A percentile compares a stretch with the other conserved stretches of the same genome.
These are phyloP conservation scores for Drosophila austrosaltans DNA, from an alignment of 2,888 invertebrate species.

Conservation along the genomic window DNA sequence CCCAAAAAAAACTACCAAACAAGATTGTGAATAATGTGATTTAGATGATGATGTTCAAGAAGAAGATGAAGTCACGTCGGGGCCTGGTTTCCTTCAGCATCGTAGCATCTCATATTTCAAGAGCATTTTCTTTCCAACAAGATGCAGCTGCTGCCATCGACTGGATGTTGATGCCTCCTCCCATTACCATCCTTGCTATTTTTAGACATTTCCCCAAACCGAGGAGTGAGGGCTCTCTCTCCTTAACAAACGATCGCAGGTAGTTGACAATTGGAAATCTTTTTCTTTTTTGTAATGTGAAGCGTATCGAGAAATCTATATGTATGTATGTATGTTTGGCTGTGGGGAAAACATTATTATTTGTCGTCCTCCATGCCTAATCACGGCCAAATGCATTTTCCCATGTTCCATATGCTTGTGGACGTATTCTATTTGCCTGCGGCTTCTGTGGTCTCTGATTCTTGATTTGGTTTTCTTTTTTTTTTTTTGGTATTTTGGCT, in stretches of 20 bases:
- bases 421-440: constrained; percentile 56
- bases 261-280: constrained; percentile 70
- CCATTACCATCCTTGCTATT: constrained; percentile 51
- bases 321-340: neutral
- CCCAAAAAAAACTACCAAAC: constrained; percentile 42
- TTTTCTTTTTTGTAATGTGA: neutral
- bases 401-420: constrained; percentile 40
- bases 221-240: constrained; percentile 19
- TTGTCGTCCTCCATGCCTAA: constrained; percentile 39
- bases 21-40: neutral
- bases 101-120: constrained; percentile 60
- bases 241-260: constrained; percentile 48
- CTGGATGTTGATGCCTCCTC: constrained; percentile 46
- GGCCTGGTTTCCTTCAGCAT: constrained; percentile 51
- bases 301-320: constrained; percentile 50
- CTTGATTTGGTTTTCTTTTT: constrained; percentile 22
- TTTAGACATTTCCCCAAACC: constrained; percentile 47
- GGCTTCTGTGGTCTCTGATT: constrained; percentile 47
- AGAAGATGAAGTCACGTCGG: constrained; percentile 24
- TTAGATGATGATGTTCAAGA: neutral
- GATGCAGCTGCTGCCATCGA: constrained; percentile 54
- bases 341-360: constrained; percentile 18
- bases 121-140: constrained; percentile 52
- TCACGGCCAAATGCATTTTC: constrained; percentile 52
- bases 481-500: constrained; percentile 36